A percentile compares a stretch with the other conserved stretches of the same genome.
Evolutionary conservation across 2,888 invertebrate genomes (phyloP).

Genomic region (Epinotia bilunana): DNA sequence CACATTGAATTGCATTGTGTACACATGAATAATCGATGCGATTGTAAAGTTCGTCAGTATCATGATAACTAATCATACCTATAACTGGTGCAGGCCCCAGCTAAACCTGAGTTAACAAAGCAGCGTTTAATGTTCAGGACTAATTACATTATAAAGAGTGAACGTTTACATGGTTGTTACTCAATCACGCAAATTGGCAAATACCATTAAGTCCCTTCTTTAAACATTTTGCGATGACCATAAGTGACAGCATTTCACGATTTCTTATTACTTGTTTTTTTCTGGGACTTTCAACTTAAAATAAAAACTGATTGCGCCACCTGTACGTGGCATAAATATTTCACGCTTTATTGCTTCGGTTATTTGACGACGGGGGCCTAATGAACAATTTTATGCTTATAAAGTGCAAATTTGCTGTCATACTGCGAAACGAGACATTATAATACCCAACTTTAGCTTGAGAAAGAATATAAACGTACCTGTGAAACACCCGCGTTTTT

Average conservation of each 20-base stretch:
- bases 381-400: conserved; percentile 82
- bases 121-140: no score
- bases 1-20: no score
- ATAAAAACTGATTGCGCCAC: conserved; percentile 44
- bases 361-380: conserved; percentile 71
- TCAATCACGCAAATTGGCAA: no score
- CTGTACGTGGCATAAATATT: conserved; percentile 69
- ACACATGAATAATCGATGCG: no score
- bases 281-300: conserved; percentile 3
- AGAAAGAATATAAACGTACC: conserved; percentile 78
- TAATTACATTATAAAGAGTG: no score
- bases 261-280: not conserved
- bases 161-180: no score
- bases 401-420: conserved; percentile 82
- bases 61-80: no score
- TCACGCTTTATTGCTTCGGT: conserved; percentile 72
- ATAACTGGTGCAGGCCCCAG: no score
- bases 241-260: not conserved
- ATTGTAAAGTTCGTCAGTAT: no score
- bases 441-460: conserved; percentile 78
- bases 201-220: no score
- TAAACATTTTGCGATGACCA: no score
- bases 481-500: conserved; percentile 53
- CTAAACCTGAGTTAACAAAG: no score
- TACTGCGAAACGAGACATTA: conserved; percentile 76